Evolutionary conservation across 1,140 invertebrate genomes (phyloP), one percentile per base, ranked within the genome.

Genomic region (Temnothorax longispinosus): DNA sequence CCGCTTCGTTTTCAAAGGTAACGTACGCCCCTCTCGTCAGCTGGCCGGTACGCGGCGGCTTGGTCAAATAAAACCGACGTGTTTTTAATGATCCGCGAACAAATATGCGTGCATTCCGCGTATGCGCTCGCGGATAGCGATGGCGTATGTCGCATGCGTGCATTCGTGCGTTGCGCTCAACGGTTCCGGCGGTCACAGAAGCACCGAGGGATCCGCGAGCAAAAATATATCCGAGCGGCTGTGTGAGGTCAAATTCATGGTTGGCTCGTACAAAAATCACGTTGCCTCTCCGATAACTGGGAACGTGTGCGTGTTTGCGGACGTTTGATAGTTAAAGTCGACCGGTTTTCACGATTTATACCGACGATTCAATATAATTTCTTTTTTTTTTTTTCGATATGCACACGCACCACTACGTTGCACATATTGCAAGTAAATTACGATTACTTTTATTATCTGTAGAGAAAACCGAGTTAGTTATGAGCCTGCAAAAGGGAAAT

Each of bases 61-160:
- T 77, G 87, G 65, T 72, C 88, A 91, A 92, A 92, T 92, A 91
- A 91, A 92, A 92, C 87, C 88, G 72, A 88, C 90, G 75, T 86
- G 92, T 92, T 92, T 93, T 93, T 92, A 93, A 93, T 92, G 92
- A 87, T 90, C 88, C 92, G 91, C 89, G 91, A 87, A 92, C 90
- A 91, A 93, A 92, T 85, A 74, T 86, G 85, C 87, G 87, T 87
- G 82, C 77, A 89, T 91, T 88, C 87, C 65, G 50, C 77, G 50
- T 64, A 85, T 44, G 38, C 72, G 71, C 38, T 18, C 81, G 56
- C 21, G 41, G 74, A 76, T 60, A 38, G 41, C 38, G 38, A 69
- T 52, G 50, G 69, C 76, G 74, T 82, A 67, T 65, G 86, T 84
- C 50, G 72, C 71, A 76, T 41, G 41, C 71, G 11, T 65, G 69